phyloP scores from a whole-genome alignment of 2,797 vertebrate species.

The Myotis daubentonii region DNA sequence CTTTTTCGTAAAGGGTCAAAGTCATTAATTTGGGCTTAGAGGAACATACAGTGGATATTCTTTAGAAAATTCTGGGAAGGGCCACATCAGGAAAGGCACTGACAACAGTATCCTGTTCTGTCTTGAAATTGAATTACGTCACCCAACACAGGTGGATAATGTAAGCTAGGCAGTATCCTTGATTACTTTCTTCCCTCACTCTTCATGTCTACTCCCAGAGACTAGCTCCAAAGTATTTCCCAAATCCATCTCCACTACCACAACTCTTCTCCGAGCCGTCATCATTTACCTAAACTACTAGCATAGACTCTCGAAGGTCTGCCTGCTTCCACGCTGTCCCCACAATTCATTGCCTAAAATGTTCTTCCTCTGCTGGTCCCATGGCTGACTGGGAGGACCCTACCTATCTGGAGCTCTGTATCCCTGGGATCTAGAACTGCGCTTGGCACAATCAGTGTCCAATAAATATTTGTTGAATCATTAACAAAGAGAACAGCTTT shows the following conservation, averaged over 20 bases:
- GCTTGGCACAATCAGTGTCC: neutral
- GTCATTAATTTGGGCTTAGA: neutral
- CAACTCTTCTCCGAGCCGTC: neutral
- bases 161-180: neutral
- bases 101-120: neutral
- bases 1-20: neutral
- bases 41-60: neutral
- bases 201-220: neutral
- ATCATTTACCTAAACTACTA: neutral
- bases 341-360: neutral
- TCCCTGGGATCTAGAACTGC: neutral
- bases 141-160: neutral
- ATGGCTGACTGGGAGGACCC: neutral
- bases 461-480: slow-evolving; percentile 14
- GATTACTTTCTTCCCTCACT: neutral
- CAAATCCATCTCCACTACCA: neutral
- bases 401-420: neutral
- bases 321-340: neutral
- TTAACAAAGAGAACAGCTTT: neutral
- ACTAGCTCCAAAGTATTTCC: neutral
- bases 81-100: neutral
- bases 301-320: neutral
- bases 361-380: neutral
- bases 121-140: neutral
- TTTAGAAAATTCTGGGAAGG: slow-evolving; percentile 23